A percentile compares a stretch with the other conserved stretches of the same genome.
phyloP scores from a whole-genome alignment of 1,140 invertebrate genomes.

The Temnothorax longispinosus region DNA sequence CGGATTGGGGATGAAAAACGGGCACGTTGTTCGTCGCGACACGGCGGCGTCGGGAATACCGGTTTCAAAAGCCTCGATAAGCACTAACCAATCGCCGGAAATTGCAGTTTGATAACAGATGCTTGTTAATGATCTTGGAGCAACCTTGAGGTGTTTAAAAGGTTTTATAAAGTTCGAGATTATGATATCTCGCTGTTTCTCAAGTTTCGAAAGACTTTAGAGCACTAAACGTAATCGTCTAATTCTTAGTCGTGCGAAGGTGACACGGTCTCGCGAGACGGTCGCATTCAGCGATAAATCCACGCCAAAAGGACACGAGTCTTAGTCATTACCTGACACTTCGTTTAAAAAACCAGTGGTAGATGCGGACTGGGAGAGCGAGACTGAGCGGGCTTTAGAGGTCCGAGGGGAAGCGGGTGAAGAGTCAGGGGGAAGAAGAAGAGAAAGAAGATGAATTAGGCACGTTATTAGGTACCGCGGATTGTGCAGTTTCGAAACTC shows the following conservation, averaged over 20 bases:
- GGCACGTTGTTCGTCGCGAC: neutral
- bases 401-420: neutral
- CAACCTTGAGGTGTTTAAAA: neutral
- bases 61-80: neutral
- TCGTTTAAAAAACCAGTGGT: conserved; percentile 20
- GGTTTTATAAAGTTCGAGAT: neutral
- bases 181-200: neutral
- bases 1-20: conserved; percentile 53
- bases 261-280: neutral
- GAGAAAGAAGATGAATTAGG: conserved; percentile 39
- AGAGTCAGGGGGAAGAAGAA: neutral
- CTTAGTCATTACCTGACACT: conserved; percentile 32
- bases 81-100: neutral
- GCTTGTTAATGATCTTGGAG: neutral
- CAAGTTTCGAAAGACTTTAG: neutral
- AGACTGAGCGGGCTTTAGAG: too few species aligned
- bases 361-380: neutral
- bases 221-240: neutral
- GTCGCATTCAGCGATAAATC: neutral
- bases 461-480: conserved; percentile 41
- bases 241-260: neutral
- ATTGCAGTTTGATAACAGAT: neutral
- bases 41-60: neutral
- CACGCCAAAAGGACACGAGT: neutral
- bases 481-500: conserved; percentile 17